phyloP scores from a whole-genome alignment of 92 coral and sea anemone genomes.

The Actinernus sp. region DNA sequence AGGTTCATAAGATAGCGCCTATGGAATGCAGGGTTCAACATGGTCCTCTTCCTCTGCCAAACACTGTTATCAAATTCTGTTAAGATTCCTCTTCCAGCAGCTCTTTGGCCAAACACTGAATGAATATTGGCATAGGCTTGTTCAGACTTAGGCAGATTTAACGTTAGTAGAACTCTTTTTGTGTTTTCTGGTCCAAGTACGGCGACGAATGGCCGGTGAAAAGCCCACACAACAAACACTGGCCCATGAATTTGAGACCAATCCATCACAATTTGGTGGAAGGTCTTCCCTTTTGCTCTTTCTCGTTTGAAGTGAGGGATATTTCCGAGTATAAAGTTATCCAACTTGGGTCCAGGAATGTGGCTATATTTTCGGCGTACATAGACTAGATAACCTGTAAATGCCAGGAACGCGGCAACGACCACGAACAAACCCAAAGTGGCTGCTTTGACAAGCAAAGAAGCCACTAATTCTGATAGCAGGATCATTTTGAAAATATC shows the following conservation, averaged over 20 bases:
- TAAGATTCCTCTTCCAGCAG: constrained; percentile 56
- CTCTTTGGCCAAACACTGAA: constrained; percentile 49
- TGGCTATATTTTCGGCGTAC: constrained; percentile 50
- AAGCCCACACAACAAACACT: constrained; percentile 50
- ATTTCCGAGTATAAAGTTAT: constrained; percentile 68
- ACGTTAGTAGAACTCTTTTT: constrained; percentile 40
- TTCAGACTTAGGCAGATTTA: constrained; percentile 52
- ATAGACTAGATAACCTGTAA: constrained; percentile 15
- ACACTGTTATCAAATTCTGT: constrained; percentile 54
- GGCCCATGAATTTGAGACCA: constrained; percentile 60
- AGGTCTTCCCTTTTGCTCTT: constrained; percentile 19
- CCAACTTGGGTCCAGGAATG: constrained; percentile 78
- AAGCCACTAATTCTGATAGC: too few relatives aligned
- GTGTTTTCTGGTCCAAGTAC: constrained; percentile 33
- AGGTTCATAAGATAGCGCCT: constrained; percentile 71
- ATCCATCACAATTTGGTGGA: constrained; percentile 14
- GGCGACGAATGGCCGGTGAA: constrained; percentile 38
- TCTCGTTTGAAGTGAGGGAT: constrained; percentile 30
- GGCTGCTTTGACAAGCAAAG: too few relatives aligned
- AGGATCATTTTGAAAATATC: too few relatives aligned
- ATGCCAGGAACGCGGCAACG: background rate
- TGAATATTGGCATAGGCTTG: constrained; percentile 14
- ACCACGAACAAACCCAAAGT: background rate
- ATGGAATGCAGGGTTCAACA: constrained; percentile 92
- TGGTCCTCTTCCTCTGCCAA: constrained; percentile 76